Base-by-base conservation (phyloP, 2,888 invertebrate species). In the Hermaeophaga mercurialis region DNA sequence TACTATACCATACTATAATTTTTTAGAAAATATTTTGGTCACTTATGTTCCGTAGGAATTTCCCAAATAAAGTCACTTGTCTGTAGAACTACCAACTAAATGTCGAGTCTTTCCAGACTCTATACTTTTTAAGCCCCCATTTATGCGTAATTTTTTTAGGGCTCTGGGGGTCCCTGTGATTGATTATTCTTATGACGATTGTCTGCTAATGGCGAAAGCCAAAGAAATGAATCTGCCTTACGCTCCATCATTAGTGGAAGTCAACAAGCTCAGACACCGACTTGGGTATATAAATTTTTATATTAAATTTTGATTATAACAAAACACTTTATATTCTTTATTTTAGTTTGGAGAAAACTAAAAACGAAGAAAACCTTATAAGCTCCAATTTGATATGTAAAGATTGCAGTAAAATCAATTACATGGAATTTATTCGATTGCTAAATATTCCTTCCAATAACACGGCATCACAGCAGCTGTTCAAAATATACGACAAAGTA, bases 111-210 rank as follows among this genome's bases (percentile, higher is more conserved):
- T n/a, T n/a, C n/a, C n/a, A n/a, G n/a, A n/a, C n/a, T n/a, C n/a
- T n/a, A n/a, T n/a, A n/a, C n/a, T n/a, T n/a, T n/a, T n/a, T n/a
- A n/a, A n/a, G n/a, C n/a, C n/a, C n/a, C n/a, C n/a, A n/a, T n/a
- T n/a, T n/a, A 22, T 22, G 22, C 3, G 4, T 5, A 9, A 8
- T 8, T 52, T 39, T 81, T 81, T 7, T 77, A 95, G 95, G 70
- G 89, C 91, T 1, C 79, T 96, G 11, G 87, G 88, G 1, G 84
- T 96, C 33, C 95, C 96, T 2, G 88, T 91, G 0, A 84, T 93
- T 36, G 94, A 96, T 76, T 95, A 94, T 76, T 91, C 94, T 0
- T 96, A 91, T 75, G 94, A 95, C 73, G 96, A 96, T 78, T 94
- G 94, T 67, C 85, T 90, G 36, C 81, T 94, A 58, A 90, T 94